Base-by-base conservation (phyloP, 2,888 invertebrate genomes). In the Linyphia triangularis region DNA sequence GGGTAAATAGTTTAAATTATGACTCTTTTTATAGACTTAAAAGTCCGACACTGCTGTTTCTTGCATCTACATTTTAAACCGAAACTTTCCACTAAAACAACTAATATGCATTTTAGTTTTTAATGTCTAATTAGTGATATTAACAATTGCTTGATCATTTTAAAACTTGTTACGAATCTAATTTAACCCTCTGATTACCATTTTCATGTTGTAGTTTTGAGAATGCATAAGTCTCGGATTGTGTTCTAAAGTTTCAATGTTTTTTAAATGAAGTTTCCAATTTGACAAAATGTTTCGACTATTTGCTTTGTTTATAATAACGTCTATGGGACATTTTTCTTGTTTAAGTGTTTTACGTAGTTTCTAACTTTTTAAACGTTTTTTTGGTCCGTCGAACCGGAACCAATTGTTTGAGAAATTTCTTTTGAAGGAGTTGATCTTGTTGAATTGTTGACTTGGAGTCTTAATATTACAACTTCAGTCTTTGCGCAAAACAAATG, bases 271-370 rank as follows among this genome's bases (percentile, higher is more conserved):
- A 28, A 13, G 51, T 78, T 72, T 79, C 43, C 26, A 24, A 85
- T 61, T 78, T 79, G 85, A 79, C 79, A n/a, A n/a, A 70, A 85
- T 22, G 51, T 79, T 69, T 77, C 72, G 59, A 70, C 72, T 69
- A 59, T 70, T 85, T 77, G 33, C 72, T 28, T 84, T 40, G 30
- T 33, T 79, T 70, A 24, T 75, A 59, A 67, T 26, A 70, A 86
- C 24, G 65, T 65, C 72, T 63, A 57, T 63, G 19, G 33, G 79
- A 77, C 78, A 81, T 40, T 79, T 65, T 70, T 69, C 72, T 65
- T 65, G 63, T 72, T 79, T 61, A 28, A 51, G 51, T 59, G 67
- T 75, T 86, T 86, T 81, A 72, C 9, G 24, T 72, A 33, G 57
- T 79, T 73, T 22, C 30, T 61, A 43, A 81, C 40, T 70, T 81